Evolutionary conservation across 2,888 invertebrate species (phyloP).

Genomic region (Phengaris alcon): DNA sequence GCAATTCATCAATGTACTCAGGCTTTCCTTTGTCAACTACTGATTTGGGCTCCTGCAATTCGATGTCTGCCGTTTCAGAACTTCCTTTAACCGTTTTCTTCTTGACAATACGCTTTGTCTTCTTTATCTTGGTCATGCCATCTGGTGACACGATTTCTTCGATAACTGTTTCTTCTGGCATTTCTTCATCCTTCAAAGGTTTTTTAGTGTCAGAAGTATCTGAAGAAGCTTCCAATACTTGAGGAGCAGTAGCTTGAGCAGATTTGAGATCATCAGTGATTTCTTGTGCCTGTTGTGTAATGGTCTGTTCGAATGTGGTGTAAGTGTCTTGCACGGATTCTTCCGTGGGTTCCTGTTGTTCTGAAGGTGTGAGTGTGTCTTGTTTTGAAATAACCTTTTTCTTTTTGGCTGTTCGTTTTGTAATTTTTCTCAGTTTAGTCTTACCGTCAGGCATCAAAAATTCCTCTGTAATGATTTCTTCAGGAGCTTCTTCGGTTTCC

Average conservation of each 20-base stretch:
- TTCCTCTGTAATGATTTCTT: conserved; percentile 36
- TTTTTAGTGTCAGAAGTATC: conserved; percentile 30
- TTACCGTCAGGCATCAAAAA: conserved; percentile 39
- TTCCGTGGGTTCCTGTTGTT: not conserved
- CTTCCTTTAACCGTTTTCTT: conserved; percentile 48
- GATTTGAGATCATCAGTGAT: not conserved
- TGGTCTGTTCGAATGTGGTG: conserved; percentile 44
- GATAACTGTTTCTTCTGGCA: conserved; percentile 43
- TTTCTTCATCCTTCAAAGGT: conserved; percentile 35
- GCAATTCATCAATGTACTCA: conserved; percentile 22
- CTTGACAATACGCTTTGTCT: conserved; percentile 39
- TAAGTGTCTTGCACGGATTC: conserved; percentile 39
- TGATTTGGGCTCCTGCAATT: conserved; percentile 44
- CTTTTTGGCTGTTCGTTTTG: conserved; percentile 43
- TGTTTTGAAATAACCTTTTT: conserved; percentile 43
- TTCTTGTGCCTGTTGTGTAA: conserved; percentile 11
- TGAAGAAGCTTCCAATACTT: not conserved
- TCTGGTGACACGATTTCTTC: conserved; percentile 51
- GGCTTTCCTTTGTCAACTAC: conserved; percentile 49
- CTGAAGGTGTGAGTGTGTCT: not conserved
- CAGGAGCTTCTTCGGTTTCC: conserved; percentile 42
- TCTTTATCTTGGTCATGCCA: conserved; percentile 45
- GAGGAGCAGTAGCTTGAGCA: not conserved
- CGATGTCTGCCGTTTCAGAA: conserved; percentile 37
- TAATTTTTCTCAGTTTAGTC: conserved; percentile 49